phyloP scores from a whole-genome alignment of 2,797 vertebrate genomes.

The Catamblyrhynchus diadema region DNA sequence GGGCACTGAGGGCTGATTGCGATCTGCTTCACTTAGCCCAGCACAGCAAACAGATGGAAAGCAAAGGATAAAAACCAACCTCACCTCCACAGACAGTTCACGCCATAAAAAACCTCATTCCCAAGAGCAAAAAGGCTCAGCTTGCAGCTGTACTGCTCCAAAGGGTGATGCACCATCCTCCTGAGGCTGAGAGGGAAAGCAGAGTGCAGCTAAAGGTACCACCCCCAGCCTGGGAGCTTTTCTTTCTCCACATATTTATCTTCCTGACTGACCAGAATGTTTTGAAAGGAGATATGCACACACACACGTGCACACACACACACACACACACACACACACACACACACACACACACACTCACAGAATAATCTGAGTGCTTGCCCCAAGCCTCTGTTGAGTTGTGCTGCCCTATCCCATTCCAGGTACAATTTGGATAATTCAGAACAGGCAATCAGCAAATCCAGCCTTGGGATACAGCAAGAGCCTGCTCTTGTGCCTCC shows the following conservation, averaged over 20 bases:
- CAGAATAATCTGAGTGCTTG: background rate
- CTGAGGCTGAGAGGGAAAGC: background rate
- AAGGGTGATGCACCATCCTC: background rate
- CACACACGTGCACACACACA: too few relatives aligned
- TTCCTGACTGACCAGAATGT: background rate
- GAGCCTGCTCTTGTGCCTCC: background rate
- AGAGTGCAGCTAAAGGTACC: background rate
- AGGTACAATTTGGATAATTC: background rate
- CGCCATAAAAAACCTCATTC: background rate
- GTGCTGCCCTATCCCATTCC: background rate
- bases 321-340: too few relatives aligned
- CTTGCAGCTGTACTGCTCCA: background rate
- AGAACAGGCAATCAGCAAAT: background rate
- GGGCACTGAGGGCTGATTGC: background rate
- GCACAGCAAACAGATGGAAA: background rate
- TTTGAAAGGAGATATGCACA: background rate
- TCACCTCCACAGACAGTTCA: background rate
- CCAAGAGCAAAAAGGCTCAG: background rate
- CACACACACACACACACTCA: too few relatives aligned
- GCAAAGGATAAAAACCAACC: background rate
- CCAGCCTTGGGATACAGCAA: background rate
- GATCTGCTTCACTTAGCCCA: background rate
- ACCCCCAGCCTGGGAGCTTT: background rate
- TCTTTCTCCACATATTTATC: background rate
- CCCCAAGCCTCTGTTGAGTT: rapidly evolving